Conservation (phyloP, 2,113 vertebrate genomes). For the Pomatostomus ruficeps region DNA sequence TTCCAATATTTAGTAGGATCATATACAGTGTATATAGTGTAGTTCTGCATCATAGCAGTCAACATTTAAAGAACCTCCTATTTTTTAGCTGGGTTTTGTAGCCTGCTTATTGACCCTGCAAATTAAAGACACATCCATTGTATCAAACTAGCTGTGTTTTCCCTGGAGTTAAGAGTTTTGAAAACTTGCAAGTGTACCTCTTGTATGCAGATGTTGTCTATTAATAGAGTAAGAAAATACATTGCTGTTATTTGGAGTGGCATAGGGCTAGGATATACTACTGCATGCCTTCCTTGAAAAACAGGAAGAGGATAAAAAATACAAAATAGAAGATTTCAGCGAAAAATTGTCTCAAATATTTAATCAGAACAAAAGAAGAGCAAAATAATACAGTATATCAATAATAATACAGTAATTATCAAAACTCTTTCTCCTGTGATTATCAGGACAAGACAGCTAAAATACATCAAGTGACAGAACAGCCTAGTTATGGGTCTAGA, state of each 20-base stretch:
- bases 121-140: neutral
- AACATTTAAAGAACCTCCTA: neutral
- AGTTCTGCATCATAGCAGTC: neutral
- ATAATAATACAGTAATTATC: no score
- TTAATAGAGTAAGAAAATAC: neutral
- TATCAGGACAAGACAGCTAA: neutral
- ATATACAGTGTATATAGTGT: no score
- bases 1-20: neutral
- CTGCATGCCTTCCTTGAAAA: neutral
- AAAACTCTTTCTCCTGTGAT: neutral
- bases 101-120: neutral
- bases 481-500: neutral
- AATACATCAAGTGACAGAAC: neutral
- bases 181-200: neutral
- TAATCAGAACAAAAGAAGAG: neutral
- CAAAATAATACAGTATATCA: neutral
- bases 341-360: neutral
- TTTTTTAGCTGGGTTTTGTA: neutral
- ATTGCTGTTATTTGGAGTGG: neutral
- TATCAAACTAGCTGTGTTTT: neutral
- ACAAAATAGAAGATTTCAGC: neutral
- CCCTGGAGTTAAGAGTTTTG: neutral
- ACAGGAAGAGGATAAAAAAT: neutral
- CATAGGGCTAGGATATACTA: neutral
- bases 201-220: neutral